These are phyloP conservation scores for Nansenia antarctica DNA, from an alignment of 2,113 vertebrate species.

Conservation along the genomic window DNA sequence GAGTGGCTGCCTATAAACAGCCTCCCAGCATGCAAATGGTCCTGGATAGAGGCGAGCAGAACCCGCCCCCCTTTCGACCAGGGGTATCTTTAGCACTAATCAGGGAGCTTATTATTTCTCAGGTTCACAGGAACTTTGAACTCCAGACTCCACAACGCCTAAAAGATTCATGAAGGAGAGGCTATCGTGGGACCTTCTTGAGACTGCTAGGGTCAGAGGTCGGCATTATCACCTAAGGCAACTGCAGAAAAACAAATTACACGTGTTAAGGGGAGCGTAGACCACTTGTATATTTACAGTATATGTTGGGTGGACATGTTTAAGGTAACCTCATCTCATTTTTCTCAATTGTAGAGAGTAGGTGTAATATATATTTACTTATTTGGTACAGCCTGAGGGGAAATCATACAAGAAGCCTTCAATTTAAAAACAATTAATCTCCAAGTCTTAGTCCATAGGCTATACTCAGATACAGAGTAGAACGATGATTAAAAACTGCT, in stretches of 20 bases:
- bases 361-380: no score
- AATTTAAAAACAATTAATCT: no score
- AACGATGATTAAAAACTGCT: no score
- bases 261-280: conserved; percentile 61
- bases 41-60: conserved; percentile 22
- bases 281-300: conserved; percentile 37
- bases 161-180: conserved; percentile 75
- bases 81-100: conserved; percentile 72
- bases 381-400: no score
- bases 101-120: conserved; percentile 75
- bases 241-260: conserved; percentile 70
- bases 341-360: no score
- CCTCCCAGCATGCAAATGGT: conserved; percentile 56
- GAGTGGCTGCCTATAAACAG: conserved; percentile 26
- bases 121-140: conserved; percentile 73
- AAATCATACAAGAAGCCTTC: no score
- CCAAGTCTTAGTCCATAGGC: no score
- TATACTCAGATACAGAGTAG: no score
- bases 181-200: conserved; percentile 56
- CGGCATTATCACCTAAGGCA: conserved; percentile 66
- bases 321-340: no score
- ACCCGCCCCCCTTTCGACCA: conserved; percentile 45
- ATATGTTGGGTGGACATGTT: no score
- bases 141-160: conserved; percentile 62
- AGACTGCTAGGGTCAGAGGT: conserved; percentile 69